Base-by-base conservation (phyloP, 2,888 invertebrate genomes). In the Scaeva pyrastri region DNA sequence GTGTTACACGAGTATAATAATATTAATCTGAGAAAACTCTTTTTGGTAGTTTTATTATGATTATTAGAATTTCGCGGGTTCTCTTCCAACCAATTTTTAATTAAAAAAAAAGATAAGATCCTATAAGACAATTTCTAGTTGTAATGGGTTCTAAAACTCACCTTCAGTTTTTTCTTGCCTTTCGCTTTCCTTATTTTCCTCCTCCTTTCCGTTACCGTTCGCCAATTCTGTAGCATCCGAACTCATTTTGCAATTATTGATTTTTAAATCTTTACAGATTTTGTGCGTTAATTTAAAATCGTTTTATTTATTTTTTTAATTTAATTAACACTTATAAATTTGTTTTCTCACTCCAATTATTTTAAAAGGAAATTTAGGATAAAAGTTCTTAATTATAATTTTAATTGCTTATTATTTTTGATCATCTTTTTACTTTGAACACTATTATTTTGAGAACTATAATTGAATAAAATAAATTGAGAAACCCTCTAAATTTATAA, bases 131-230 rank as follows among this genome's bases (percentile, higher is more conserved):
- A n/a, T n/a, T n/a, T 43, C 4, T 41, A 41, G 2, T 2, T 41
- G 4, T 14, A 14, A 14, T 41, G 0, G 5, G 41, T 14, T 21
- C 12, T 21, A 12, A 21, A 60, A 70, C 71, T 79, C 80, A 85
- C 84, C 84, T 60, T 85, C 80, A 43, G 21, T 73, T 36, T 81
- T 86, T 64, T 80, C 64, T 31, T 76, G 73, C 16, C 56, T 73
- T 12, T 56, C 73, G 14, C 43, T 23, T 58, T 50, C 77, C 31
- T 86, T 86, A 45, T 76, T 77, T 41, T 11, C 41, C 50, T 86
- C 85, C 21, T 86, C 85, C 81, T 77, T 45, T 31, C 23, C 31
- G 21, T 36, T 48, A 3, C 81, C 81, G 64, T 81, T 81, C 2
- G 71, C 66, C 70, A 77, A 26, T 64, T 86, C 85, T 52, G 76